phyloP scores from a whole-genome alignment of 2,113 vertebrate species.

The Agapornis roseicollis region DNA sequence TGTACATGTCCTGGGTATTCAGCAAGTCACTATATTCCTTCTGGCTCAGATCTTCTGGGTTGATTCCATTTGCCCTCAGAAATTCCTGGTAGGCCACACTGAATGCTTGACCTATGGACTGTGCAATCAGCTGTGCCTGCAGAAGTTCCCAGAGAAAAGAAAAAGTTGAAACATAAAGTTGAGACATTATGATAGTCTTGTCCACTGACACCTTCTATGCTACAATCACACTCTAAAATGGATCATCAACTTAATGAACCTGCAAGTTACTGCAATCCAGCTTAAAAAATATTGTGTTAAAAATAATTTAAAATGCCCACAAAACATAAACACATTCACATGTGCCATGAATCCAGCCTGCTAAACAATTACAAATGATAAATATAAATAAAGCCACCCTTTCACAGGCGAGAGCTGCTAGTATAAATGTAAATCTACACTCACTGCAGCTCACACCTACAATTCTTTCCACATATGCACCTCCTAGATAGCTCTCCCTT shows the following conservation, averaged over 20 bases:
- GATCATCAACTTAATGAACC: background rate
- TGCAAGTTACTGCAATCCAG: background rate
- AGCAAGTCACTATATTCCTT: constrained; percentile 96
- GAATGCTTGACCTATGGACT: constrained; percentile 96
- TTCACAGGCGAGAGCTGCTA: background rate
- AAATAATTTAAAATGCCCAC: background rate
- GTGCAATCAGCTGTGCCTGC: constrained; percentile 94
- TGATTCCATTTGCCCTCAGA: constrained; percentile 93
- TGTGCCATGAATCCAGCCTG: background rate
- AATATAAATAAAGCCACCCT: background rate
- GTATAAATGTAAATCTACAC: background rate
- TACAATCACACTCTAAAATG: background rate
- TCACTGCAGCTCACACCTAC: background rate
- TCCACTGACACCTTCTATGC: background rate
- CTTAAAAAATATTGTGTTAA: background rate
- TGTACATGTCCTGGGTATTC: constrained; percentile 98
- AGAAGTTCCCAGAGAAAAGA: background rate
- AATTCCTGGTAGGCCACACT: constrained; percentile 98
- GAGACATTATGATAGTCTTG: background rate
- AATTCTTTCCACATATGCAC: background rate
- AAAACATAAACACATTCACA: background rate
- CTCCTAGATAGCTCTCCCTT: background rate
- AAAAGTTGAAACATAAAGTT: background rate
- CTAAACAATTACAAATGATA: background rate
- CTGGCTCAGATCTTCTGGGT: constrained; percentile 95